Base-by-base conservation (phyloP, 2,797 vertebrate genomes). In the Coreius guichenoti region DNA sequence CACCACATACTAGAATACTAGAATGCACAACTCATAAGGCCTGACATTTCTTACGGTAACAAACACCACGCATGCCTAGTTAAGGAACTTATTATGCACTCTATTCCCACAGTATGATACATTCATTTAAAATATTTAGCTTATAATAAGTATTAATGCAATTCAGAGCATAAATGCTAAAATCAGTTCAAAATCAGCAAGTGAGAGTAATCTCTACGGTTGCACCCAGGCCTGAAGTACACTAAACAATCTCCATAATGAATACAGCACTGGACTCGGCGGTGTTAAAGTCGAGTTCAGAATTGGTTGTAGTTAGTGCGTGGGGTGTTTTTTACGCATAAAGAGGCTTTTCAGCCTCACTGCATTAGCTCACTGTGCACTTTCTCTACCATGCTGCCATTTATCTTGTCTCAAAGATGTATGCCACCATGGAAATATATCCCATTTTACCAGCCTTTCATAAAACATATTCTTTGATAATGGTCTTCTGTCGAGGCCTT, bases 391-490 rank as follows among this genome's bases (percentile, higher is more conserved):
- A 88, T 88, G 77, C 87, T 47, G 87, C 90, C 92, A 93, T 95
- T 93, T 93, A 90, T 94, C 94, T 94, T 91, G 94, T 91, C 89
- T 92, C 87, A 91, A 88, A 94, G 93, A 94, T 91, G 91, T 93
- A 93, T 90, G 89, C 87, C 88, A 77, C 87, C 23, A 80, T 90
- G 90, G 88, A 94, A 93, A 94, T 92, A 90, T 90, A 90, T 89
- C 88, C 90, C 90, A 93, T 93, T 94, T 94, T 93, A 87, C 67
- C 83, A 83, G 76, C 87, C 92, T 93, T 94, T 94, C 92, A 94
- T 94, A 93, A 94, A 94, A 93, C 92, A 93, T 93, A 93, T 93
- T 93, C 93, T 92, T 93, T 92, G 91, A 91, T 94, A 93, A 95
- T 95, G 92, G 92, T 91, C 89, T 90, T 92, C 89, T 86, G 90